Evolutionary conservation across 2,113 vertebrate genomes (phyloP).

Genomic region (Albula glossodonta): DNA sequence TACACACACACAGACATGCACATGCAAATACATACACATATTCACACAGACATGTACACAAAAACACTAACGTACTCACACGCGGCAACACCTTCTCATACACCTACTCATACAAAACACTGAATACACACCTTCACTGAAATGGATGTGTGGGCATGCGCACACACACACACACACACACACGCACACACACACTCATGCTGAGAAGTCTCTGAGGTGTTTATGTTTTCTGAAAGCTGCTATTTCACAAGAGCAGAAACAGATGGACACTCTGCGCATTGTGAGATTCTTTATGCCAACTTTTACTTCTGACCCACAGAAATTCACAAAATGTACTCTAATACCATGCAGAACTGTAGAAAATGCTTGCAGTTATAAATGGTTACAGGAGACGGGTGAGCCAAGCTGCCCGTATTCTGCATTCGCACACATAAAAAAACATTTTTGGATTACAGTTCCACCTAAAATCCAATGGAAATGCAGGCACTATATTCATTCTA

Average conservation of each 20-base stretch:
- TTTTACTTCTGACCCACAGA: conserved; percentile 1
- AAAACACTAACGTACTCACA: too few species aligned
- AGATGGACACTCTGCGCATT: background rate
- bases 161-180: conserved; percentile 11
- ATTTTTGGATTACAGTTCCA: too few species aligned
- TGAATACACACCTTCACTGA: background rate
- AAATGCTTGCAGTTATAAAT: background rate
- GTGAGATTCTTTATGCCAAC: background rate
- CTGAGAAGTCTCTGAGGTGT: conserved; percentile 5
- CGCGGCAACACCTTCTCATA: too few species aligned
- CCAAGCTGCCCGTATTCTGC: too few species aligned
- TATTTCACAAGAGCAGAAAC: conserved; percentile 15
- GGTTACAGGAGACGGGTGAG: background rate
- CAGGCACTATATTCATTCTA: too few species aligned
- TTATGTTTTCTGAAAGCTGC: background rate
- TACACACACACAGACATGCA: too few species aligned
- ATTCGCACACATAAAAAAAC: too few species aligned
- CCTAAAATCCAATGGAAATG: too few species aligned
- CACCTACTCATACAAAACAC: too few species aligned
- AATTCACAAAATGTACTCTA: background rate
- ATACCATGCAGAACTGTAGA: background rate
- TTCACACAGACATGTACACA: too few species aligned
- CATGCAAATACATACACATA: too few species aligned
- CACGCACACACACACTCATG: conserved; percentile 12
- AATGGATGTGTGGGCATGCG: background rate